Conservation (phyloP, 2,888 invertebrate species). For the Parnassius smintheus region DNA sequence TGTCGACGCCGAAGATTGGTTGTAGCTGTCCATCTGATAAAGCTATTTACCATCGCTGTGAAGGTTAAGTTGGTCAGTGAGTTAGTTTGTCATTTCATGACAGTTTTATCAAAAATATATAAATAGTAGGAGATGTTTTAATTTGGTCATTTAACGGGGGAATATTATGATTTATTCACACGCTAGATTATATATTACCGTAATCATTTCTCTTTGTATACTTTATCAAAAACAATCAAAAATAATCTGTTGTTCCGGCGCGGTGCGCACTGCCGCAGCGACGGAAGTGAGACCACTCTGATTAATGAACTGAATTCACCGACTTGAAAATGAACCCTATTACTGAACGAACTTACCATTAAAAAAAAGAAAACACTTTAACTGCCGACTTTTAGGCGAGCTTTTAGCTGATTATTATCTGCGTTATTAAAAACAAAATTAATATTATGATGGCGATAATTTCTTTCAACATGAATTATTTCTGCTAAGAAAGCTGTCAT, state of each 20-base stretch:
- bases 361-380: constrained; percentile 55
- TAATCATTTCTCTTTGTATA: constrained; percentile 64
- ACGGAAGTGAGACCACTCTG: constrained; percentile 61
- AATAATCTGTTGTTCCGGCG: constrained; percentile 70
- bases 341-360: constrained; percentile 66
- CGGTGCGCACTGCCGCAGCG: constrained; percentile 43
- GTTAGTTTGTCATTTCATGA: too few relatives aligned
- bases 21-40: too few relatives aligned
- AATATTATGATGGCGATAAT: constrained; percentile 1
- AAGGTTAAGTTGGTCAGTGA: too few relatives aligned
- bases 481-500: too few relatives aligned
- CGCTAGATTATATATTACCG: constrained; percentile 67
- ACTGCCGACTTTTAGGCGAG: constrained; percentile 57
- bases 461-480: constrained; percentile 1
- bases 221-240: constrained; percentile 78
- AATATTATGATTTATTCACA: constrained; percentile 54
- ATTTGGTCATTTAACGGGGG: constrained; percentile 39
- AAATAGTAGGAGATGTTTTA: background rate
- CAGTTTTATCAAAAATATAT: too few relatives aligned
- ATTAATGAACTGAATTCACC: constrained; percentile 68
- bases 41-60: too few relatives aligned
- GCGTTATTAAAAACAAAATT: constrained; percentile 25
- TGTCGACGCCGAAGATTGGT: too few relatives aligned
- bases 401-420: constrained; percentile 27
- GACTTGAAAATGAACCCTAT: constrained; percentile 73